Base-by-base conservation (phyloP, 2,797 vertebrate species). In the Sebastes minor region DNA sequence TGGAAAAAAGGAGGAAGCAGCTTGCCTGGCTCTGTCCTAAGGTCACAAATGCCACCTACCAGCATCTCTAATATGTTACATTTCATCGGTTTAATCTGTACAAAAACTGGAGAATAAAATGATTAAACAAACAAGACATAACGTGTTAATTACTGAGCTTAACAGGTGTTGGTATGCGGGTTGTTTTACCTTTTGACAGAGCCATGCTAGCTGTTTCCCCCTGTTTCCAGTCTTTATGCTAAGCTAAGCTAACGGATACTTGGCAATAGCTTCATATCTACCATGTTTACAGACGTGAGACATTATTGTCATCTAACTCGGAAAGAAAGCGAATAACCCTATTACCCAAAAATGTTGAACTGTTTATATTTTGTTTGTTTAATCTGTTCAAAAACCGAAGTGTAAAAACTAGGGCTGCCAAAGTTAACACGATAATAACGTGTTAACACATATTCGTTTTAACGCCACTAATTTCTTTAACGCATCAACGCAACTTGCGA, bases 321-420 rank as follows among this genome's bases (percentile, higher is more conserved):
- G 13, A 60, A 33, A 60, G 14, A 13, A 60, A 62, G 4, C 1
- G 2, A 73, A 62, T 53, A 18, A 52, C 12, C 2, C 12, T 8
- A 32, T 1, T 22, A 52, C 27, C 57, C 5, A 30, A 46, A 46
- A 72, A 61, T 49, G 9, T 12, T 61, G 2, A 32, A 60, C 12
- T 49, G 20, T 66, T 59, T 42, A 3, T 20, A 25, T 3, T 64
- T 27, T n/a, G 4, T 27, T 22, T 42, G 18, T 74, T 74, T 28
- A 22, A 38, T 59, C 73, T 11, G 4, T 46, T 60, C 2, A 73
- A 52, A 60, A 71, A 32, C 3, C 0, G 1, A 22, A 63, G n/a
- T 42, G 3, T 68, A 27, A 35, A 70, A 70, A 63, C 1, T 46
- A 46, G 42, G 0, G 0, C 42, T 46, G 42, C 42, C 42, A 0